A percentile compares a stretch with the other conserved stretches of the same genome.
These are phyloP conservation scores for Amyelois transitella DNA, from an alignment of 1,140 invertebrate genomes.

Conservation along the genomic window DNA sequence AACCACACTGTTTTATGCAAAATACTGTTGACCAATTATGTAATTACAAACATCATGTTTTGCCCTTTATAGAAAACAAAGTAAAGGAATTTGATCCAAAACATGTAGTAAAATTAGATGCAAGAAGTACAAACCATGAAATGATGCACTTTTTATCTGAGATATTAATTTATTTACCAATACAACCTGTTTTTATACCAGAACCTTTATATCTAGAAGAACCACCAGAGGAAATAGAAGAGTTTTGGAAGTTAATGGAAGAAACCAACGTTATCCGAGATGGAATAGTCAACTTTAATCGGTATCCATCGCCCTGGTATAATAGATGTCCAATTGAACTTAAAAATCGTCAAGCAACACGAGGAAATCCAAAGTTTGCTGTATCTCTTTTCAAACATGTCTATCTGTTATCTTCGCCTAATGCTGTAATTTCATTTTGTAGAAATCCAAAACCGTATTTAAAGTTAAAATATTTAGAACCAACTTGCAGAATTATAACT, in stretches of 20 bases:
- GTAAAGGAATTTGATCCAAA: slow-evolving; percentile 71
- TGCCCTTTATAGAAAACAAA: slow-evolving; percentile 65
- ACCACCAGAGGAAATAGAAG: slow-evolving; percentile 44
- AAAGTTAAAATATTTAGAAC: slow-evolving; percentile 58
- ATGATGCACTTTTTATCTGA: slow-evolving; percentile 69
- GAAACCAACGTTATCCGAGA: slow-evolving; percentile 43
- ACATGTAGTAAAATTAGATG: slow-evolving; percentile 75
- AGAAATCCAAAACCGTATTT: slow-evolving; percentile 76
- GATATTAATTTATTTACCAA: slow-evolving; percentile 60
- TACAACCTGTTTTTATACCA: slow-evolving; percentile 62
- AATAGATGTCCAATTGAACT: slow-evolving; percentile 77
- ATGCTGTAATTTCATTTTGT: slow-evolving; percentile 66
- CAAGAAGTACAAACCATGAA: slow-evolving; percentile 47
- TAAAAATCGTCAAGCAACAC: slow-evolving; percentile 54
- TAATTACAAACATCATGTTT: slow-evolving; percentile 54
- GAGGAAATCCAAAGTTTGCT: slow-evolving; percentile 68
- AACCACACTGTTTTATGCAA: slow-evolving; percentile 60
- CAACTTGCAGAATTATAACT: slow-evolving; percentile 54
- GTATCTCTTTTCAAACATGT: slow-evolving; percentile 76
- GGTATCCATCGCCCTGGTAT: slow-evolving; percentile 71
- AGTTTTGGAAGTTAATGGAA: slow-evolving; percentile 53
- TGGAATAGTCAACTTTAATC: slow-evolving; percentile 41
- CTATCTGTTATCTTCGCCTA: slow-evolving; percentile 72
- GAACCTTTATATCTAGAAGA: slow-evolving; percentile 52
- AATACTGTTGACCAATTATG: slow-evolving; percentile 62